Evolutionary conservation across 1,140 invertebrate genomes (phyloP), one percentile per base, ranked within the genome.

Genomic region (Drosophila bifasciata): DNA sequence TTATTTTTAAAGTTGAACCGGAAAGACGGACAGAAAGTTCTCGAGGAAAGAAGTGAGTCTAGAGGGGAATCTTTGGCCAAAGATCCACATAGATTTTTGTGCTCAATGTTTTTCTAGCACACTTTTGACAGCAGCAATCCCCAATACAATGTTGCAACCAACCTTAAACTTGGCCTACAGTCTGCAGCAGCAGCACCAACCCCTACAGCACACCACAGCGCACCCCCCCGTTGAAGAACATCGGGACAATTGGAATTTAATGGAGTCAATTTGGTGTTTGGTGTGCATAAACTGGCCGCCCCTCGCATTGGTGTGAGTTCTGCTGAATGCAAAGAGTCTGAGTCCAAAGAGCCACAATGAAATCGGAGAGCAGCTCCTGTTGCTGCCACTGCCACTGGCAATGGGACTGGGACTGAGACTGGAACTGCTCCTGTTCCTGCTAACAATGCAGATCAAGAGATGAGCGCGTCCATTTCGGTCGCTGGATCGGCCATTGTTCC

Each of bases 371-470:
- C 60, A 16, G 56, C 57, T 61, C 21, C 57, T n/a, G 40, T 23
- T 25, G 25, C 49, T 43, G 36, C 25, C 9, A 28, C 13, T 61
- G 49, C 0, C 32, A 36, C 9, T 4, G 32, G 0, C 61, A 57
- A n/a, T n/a, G n/a, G n/a, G n/a, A n/a, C n/a, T n/a, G n/a, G n/a
- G n/a, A n/a, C n/a, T n/a, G n/a, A n/a, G n/a, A n/a, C 43, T 51
- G 57, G 28, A 21, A 8, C 21, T 1, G 48, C 15, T 46, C 1
- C 61, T 52, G 58, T 8, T 11, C 15, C 44, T 32, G 40, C 83
- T 88, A 88, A 88, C 83, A 88, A 88, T 88, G 83, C 83, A 88
- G 83, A 89, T 88, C 83, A 88, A 88, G 84, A 88, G 83, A 88
- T 88, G 83, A 86, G 83, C 74, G 83, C 78, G 53, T 76, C 81